These are phyloP conservation scores for Alitta virens DNA, from an alignment of 2,888 invertebrate species.

Conservation along the genomic window DNA sequence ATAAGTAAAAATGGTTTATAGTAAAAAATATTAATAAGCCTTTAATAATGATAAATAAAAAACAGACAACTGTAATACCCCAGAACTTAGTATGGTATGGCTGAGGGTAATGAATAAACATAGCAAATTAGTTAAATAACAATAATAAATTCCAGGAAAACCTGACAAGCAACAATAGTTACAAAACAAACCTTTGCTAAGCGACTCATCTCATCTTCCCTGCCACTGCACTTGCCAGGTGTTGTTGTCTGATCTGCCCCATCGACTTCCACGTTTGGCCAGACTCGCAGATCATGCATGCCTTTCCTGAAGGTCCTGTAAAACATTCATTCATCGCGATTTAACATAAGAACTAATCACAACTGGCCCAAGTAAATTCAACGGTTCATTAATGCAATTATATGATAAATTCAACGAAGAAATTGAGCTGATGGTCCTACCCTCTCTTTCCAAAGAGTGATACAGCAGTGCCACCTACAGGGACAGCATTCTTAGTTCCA, in stretches of 20 bases:
- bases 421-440: too few species aligned
- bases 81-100: too few species aligned
- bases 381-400: too few species aligned
- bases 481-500: slow-evolving; percentile 77
- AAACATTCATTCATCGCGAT: too few species aligned
- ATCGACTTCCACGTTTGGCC: slow-evolving; percentile 81
- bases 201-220: slow-evolving; percentile 63
- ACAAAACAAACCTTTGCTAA: slow-evolving; percentile 67
- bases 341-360: too few species aligned
- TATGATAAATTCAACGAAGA: too few species aligned
- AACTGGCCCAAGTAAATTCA: too few species aligned
- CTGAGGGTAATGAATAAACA: too few species aligned
- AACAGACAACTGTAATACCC: too few species aligned
- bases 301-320: slow-evolving; percentile 60
- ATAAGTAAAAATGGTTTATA: too few species aligned
- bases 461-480: slow-evolving; percentile 85
- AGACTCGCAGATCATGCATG: slow-evolving; percentile 86
- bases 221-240: slow-evolving; percentile 63
- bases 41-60: not conserved
- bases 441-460: slow-evolving; percentile 93
- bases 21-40: not conserved
- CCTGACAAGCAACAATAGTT: not conserved
- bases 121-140: too few species aligned
- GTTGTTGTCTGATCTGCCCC: slow-evolving; percentile 68
- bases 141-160: not conserved